Conservation (phyloP, 2,888 invertebrate genomes). For the Cactoblastis cactorum region DNA sequence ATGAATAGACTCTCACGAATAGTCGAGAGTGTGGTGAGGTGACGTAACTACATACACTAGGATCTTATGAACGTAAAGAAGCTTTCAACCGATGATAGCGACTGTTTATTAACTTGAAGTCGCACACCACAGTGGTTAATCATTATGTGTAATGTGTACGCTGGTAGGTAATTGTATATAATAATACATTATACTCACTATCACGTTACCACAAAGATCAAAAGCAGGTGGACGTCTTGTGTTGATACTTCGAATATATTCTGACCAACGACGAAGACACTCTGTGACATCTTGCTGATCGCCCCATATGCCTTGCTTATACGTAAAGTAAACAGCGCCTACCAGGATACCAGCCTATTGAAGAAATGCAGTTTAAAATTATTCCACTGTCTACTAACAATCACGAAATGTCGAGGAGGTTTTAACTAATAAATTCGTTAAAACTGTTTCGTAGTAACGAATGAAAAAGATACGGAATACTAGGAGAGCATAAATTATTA, state of each 20-base stretch:
- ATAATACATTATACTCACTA: constrained; percentile 44
- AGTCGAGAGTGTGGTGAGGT: constrained; percentile 36
- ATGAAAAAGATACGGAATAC: constrained; percentile 28
- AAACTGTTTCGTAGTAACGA: constrained; percentile 23
- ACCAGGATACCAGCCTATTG: constrained; percentile 66
- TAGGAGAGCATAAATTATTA: constrained; percentile 20
- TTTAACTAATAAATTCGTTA: constrained; percentile 15
- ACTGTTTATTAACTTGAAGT: too few relatives aligned
- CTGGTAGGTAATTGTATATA: not conserved
- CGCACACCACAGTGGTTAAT: too few relatives aligned
- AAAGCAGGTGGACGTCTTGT: constrained; percentile 63
- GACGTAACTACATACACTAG: constrained; percentile 66
- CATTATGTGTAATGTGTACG: too few relatives aligned
- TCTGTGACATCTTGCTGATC: constrained; percentile 65
- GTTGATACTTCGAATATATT: constrained; percentile 63
- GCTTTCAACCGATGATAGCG: too few relatives aligned
- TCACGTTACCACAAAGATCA: constrained; percentile 60
- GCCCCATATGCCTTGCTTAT: constrained; percentile 72
- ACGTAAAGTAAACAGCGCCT: constrained; percentile 67
- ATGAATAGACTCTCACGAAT: not conserved
- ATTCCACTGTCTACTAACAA: constrained; percentile 42
- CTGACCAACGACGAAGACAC: constrained; percentile 63
- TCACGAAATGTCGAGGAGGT: constrained; percentile 52
- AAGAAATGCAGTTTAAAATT: constrained; percentile 25
- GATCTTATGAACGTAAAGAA: constrained; percentile 38